A percentile compares a stretch with the other conserved stretches of the same genome.
phyloP scores from a whole-genome alignment of 2,113 vertebrate genomes.

The Semicossyphus pulcher region DNA sequence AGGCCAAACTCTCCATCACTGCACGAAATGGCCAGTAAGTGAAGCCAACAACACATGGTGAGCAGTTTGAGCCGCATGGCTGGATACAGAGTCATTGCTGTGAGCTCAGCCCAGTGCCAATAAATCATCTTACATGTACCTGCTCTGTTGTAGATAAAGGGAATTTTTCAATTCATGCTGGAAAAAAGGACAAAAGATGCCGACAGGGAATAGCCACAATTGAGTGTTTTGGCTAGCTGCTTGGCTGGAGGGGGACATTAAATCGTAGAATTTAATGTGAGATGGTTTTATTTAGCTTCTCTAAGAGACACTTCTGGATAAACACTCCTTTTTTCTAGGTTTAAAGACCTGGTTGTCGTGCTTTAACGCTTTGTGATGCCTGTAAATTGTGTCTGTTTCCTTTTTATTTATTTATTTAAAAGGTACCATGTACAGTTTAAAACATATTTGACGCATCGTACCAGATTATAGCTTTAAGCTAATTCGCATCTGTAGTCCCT shows the following conservation, averaged over 20 bases:
- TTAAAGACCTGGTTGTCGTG: background rate
- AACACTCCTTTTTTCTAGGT: background rate
- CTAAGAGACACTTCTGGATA: background rate
- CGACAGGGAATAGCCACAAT: background rate
- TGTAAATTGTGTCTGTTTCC: background rate
- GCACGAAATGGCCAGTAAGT: constrained; percentile 44
- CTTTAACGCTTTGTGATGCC: background rate
- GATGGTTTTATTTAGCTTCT: background rate
- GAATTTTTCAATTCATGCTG: background rate
- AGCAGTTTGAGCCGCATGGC: constrained; percentile 54
- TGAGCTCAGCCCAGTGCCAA: constrained; percentile 31
- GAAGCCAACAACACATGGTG: constrained; percentile 58
- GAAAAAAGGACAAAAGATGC: constrained; percentile 10
- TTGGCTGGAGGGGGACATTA: background rate
- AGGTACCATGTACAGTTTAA: no score
- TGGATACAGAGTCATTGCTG: constrained; percentile 35
- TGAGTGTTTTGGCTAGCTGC: constrained; percentile 1
- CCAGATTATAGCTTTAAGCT: no score
- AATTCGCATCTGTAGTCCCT: no score
- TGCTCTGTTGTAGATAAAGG: constrained; percentile 40
- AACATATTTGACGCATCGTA: no score
- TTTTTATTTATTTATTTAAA: background rate
- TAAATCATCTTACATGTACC: constrained; percentile 41
- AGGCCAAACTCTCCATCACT: constrained; percentile 35
- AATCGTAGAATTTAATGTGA: background rate